These are phyloP conservation scores for Gymnocephalus cernua DNA, from an alignment of 2,113 vertebrate genomes.

Conservation along the genomic window DNA sequence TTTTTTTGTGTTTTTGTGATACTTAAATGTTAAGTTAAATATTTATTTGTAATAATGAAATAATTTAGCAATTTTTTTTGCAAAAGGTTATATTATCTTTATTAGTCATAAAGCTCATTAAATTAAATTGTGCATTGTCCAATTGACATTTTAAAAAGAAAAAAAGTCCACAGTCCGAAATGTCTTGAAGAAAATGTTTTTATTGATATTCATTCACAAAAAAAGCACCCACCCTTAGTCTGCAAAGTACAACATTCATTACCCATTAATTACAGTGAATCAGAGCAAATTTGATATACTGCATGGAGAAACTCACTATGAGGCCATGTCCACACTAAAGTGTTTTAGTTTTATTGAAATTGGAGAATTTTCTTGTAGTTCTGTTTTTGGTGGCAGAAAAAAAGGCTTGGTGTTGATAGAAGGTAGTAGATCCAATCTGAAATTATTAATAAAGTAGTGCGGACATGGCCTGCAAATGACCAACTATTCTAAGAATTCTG, in stretches of 20 bases:
- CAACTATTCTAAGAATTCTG: background rate
- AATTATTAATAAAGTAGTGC: background rate
- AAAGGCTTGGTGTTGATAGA: background rate
- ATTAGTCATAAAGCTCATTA: background rate
- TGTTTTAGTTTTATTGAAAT: background rate
- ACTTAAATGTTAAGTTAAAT: background rate
- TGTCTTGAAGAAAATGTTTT: slow-evolving; percentile 48
- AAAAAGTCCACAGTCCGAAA: background rate
- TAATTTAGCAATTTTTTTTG: background rate
- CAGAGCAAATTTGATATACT: slow-evolving; percentile 5
- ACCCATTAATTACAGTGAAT: slow-evolving; percentile 31
- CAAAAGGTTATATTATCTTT: background rate
- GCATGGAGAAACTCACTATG: slow-evolving; percentile 1
- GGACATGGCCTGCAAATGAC: slow-evolving; percentile 13
- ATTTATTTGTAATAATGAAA: background rate
- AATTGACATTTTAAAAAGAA: slow-evolving; percentile 2
- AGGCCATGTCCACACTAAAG: slow-evolving; percentile 39
- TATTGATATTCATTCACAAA: slow-evolving; percentile 50
- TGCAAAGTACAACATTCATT: slow-evolving; percentile 35
- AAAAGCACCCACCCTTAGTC: slow-evolving; percentile 10
- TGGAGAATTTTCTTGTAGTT: background rate
- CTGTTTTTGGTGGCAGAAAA: background rate
- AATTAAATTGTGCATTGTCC: background rate
- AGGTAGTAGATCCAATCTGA: background rate
- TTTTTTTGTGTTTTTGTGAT: background rate